phyloP scores from a whole-genome alignment of 2,113 vertebrate species.

The Sinosuthora webbiana region DNA sequence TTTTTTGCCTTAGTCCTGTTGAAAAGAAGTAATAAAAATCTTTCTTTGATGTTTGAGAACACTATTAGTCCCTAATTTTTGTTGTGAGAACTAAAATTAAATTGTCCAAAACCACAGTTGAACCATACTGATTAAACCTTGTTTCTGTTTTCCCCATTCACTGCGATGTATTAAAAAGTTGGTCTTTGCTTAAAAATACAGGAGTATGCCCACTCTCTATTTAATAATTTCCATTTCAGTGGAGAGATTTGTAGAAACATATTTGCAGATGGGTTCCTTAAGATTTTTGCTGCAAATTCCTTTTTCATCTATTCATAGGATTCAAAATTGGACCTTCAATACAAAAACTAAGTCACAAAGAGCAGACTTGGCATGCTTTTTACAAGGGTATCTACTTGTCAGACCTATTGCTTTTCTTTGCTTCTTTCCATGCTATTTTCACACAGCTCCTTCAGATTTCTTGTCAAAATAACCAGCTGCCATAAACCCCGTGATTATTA shows the following conservation, averaged over 20 bases:
- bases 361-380: background rate
- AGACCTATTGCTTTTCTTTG: slow-evolving; percentile 43
- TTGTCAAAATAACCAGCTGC: slow-evolving; percentile 64
- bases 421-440: slow-evolving; percentile 45
- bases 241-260: background rate
- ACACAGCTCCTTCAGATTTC: slow-evolving; percentile 25
- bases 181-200: background rate
- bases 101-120: background rate
- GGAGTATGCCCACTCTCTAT: background rate
- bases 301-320: background rate
- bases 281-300: background rate
- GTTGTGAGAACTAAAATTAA: background rate
- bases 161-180: background rate
- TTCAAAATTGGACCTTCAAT: background rate
- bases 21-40: background rate
- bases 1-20: background rate
- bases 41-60: background rate
- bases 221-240: background rate
- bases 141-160: background rate
- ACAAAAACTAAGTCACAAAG: background rate
- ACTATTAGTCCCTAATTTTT: background rate
- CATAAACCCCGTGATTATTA: slow-evolving; percentile 60
- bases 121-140: background rate
- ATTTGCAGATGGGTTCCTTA: background rate
- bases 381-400: background rate